phyloP scores from a whole-genome alignment of 2,888 invertebrate genomes.

The Tuta absoluta region DNA sequence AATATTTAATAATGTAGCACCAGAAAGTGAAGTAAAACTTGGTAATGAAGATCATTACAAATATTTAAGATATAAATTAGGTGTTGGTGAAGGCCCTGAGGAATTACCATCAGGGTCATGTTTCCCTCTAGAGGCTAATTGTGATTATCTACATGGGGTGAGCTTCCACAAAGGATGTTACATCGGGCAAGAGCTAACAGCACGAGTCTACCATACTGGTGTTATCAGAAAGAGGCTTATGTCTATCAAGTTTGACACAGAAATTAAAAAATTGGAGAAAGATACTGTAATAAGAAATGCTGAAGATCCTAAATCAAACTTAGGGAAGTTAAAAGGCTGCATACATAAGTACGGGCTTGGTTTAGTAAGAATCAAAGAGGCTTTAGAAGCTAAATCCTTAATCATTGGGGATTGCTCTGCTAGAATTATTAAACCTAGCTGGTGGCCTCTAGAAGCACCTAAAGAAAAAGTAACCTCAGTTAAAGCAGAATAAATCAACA shows the following conservation, averaged over 20 bases:
- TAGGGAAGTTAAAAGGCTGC: conserved; percentile 86
- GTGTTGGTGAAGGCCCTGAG: conserved; percentile 91
- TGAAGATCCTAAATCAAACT: conserved; percentile 55
- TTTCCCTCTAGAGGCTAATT: conserved; percentile 95
- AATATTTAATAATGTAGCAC: conserved; percentile 53
- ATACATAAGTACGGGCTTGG: conserved; percentile 84
- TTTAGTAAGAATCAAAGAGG: conserved; percentile 87
- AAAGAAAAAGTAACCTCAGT: conserved; percentile 71
- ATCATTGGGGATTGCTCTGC: conserved; percentile 79
- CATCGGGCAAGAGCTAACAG: conserved; percentile 98
- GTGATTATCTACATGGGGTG: conserved; percentile 94
- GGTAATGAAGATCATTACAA: conserved; percentile 74
- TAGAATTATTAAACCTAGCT: conserved; percentile 84
- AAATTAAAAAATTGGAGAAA: conserved; percentile 52
- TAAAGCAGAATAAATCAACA: conserved; percentile 39
- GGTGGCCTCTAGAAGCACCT: conserved; percentile 91
- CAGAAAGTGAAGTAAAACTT: conserved; percentile 44
- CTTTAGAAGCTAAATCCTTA: conserved; percentile 81
- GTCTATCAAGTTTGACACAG: conserved; percentile 85
- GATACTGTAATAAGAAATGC: conserved; percentile 56
- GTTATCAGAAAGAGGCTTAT: conserved; percentile 96
- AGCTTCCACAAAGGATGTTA: conserved; percentile 99
- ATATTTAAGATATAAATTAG: conserved; percentile 87
- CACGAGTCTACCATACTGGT: conserved; percentile 96
- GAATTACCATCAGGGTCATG: conserved; percentile 91